These are phyloP conservation scores for Drosophila navojoa DNA, from an alignment of 1,140 invertebrate species.

Conservation along the genomic window DNA sequence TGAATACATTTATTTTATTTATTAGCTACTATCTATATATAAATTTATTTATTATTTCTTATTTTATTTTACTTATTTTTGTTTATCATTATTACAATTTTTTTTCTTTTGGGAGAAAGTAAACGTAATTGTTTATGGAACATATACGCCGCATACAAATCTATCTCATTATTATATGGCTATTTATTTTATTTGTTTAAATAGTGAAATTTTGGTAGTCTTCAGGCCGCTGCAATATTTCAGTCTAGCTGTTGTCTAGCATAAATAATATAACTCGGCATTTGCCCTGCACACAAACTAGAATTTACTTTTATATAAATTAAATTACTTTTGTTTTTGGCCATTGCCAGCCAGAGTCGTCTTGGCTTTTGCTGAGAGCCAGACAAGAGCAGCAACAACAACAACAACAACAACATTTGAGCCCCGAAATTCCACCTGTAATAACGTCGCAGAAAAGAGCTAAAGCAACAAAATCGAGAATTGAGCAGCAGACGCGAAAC, in stretches of 20 bases:
- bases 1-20: background rate
- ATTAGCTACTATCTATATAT: background rate
- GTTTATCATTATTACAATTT: too few relatives aligned
- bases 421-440: constrained; percentile 61
- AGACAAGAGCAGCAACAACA: constrained; percentile 4
- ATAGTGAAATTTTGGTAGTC: constrained; percentile 20
- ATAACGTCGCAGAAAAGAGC: constrained; percentile 59
- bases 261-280: constrained; percentile 44
- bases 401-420: constrained; percentile 14
- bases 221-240: background rate
- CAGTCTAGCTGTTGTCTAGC: constrained; percentile 13
- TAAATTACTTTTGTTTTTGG: constrained; percentile 30
- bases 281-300: constrained; percentile 65
- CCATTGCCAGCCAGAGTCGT: constrained; percentile 13
- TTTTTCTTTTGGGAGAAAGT: constrained; percentile 24
- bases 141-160: constrained; percentile 11
- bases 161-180: constrained; percentile 3
- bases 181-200: background rate
- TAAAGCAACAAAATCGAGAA: constrained; percentile 64
- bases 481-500: constrained; percentile 50
- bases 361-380: background rate
- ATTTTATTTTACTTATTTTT: background rate
- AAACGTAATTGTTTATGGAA: constrained; percentile 20
- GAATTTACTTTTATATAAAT: constrained; percentile 22
- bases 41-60: background rate